These are phyloP conservation scores for Callocephalon fimbriatum DNA, from an alignment of 2,113 vertebrate genomes.

Conservation along the genomic window DNA sequence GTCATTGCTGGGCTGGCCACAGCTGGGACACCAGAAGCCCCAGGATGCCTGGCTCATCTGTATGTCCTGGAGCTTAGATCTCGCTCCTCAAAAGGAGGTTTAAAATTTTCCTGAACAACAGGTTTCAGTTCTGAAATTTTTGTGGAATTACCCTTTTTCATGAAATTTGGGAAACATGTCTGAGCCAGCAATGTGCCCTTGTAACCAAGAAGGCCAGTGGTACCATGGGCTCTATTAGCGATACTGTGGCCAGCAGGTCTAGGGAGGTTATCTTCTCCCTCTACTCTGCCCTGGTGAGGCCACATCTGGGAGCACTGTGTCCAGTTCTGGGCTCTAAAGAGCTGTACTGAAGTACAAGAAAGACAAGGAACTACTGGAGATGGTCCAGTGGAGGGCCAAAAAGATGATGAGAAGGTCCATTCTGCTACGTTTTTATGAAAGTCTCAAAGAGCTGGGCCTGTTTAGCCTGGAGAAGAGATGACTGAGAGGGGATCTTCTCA, in stretches of 20 bases:
- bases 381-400: background rate
- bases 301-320: background rate
- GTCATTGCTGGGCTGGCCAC: background rate
- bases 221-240: background rate
- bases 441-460: background rate
- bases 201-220: background rate
- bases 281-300: background rate
- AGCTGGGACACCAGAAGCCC: background rate
- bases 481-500: background rate
- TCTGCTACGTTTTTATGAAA: background rate
- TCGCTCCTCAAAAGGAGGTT: background rate
- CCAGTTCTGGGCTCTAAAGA: background rate
- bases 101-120: background rate
- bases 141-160: background rate
- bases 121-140: background rate
- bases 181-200: background rate
- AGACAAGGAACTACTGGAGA: background rate
- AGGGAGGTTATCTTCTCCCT: background rate
- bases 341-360: background rate
- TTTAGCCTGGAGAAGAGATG: background rate
- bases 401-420: background rate
- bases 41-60: background rate
- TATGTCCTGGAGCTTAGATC: background rate
- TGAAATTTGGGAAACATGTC: background rate
- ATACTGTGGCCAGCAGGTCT: background rate